These are phyloP conservation scores for Chelonus insularis DNA, from an alignment of 1,140 invertebrate genomes.

Conservation along the genomic window DNA sequence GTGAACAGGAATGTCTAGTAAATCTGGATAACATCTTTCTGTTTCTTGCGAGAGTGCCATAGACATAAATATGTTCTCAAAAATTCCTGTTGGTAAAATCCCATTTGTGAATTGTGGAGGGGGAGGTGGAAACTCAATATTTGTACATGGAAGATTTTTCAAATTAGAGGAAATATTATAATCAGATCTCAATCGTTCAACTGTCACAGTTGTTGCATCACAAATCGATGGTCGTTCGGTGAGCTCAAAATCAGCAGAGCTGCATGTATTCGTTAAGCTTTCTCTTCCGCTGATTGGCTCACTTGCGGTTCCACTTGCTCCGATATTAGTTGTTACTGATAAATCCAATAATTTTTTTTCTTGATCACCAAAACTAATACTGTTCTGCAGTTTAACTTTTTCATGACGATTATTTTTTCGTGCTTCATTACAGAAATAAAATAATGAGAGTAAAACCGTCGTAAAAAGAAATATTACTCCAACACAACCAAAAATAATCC, in stretches of 20 bases:
- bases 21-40: conserved; percentile 72
- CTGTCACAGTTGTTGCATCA: conserved; percentile 73
- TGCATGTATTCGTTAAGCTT: conserved; percentile 64
- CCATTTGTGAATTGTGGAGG: conserved; percentile 69
- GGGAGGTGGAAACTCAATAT: conserved; percentile 66
- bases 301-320: conserved; percentile 66
- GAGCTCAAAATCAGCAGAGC: conserved; percentile 53
- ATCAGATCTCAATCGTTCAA: conserved; percentile 67
- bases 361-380: conserved; percentile 80
- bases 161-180: conserved; percentile 34
- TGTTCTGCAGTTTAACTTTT: conserved; percentile 70
- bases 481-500: conserved; percentile 63
- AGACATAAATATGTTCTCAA: conserved; percentile 76
- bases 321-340: conserved; percentile 75
- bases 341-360: conserved; percentile 81
- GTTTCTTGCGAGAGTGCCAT: conserved; percentile 72
- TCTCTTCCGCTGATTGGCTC: conserved; percentile 53
- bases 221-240: conserved; percentile 60
- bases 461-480: conserved; percentile 59
- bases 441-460: conserved; percentile 58
- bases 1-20: conserved; percentile 69
- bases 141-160: conserved; percentile 41
- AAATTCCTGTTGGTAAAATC: conserved; percentile 64
- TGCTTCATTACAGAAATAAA: conserved; percentile 63
- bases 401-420: conserved; percentile 61